Evolutionary conservation across 2,888 invertebrate genomes (phyloP), one percentile per base, ranked within the genome.

Genomic region (Pterobdella sp.): DNA sequence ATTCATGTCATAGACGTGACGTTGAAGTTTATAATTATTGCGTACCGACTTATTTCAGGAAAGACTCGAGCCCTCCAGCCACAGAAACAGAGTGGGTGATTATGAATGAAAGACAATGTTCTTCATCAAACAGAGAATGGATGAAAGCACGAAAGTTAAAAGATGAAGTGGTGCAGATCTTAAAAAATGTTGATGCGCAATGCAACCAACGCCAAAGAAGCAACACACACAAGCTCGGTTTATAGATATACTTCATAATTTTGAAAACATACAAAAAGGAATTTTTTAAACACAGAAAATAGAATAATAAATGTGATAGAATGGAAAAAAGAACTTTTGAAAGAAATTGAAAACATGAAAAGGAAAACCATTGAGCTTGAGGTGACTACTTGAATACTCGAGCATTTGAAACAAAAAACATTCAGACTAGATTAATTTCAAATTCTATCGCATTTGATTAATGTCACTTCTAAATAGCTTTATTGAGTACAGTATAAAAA

Each of bases 281-380:
- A 14, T 14, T 42, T 42, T 42, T 42, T 42, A 14, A 42, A 14
- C 10, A 14, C 78, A 81, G 82, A 79, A 0, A 94, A 94, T 85
- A 87, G 94, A 75, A 89, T 94, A 78, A 91, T 91, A 0, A 93
- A 94, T 81, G 90, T 92, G 0, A 91, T 91, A 1, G 94, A 93
- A 84, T 94, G 94, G 94, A 87, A 92, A 74, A 91, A 92, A 66
- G 94, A 94, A 86, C 88, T 91, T 1, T 80, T 85, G 72, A 88
- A 90, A 36, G 94, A 94, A 84, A 86, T 93, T 81, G 92, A 92
- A 82, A 88, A 90, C 75, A 86, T 93, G 74, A 87, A 92, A 71
- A 87, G 89, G 4, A 93, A 93, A 81, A 86, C 91, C 81, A 92
- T 93, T 81, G 88, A 90, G 73, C 87, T 90, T 4, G 92, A 93